These are phyloP conservation scores for Macaria liturata DNA, from an alignment of 2,888 invertebrate genomes.

Conservation along the genomic window DNA sequence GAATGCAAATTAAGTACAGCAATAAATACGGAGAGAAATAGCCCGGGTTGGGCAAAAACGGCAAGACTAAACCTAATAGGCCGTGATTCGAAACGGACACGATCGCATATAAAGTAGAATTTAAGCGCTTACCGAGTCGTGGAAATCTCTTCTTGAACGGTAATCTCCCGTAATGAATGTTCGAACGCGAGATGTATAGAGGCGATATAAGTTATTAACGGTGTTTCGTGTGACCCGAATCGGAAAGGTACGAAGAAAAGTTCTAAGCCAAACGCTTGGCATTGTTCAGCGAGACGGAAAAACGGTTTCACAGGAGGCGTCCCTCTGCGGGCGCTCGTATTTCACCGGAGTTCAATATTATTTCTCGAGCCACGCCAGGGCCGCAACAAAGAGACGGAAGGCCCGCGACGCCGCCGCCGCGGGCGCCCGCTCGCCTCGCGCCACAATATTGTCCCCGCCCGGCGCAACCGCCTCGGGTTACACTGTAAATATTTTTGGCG, in stretches of 20 bases:
- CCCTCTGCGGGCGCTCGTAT: conserved; percentile 76
- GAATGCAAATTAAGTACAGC: conserved; percentile 71
- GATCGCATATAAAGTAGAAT: conserved; percentile 47
- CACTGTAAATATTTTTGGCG: conserved; percentile 80
- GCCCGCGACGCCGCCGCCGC: conserved; percentile 57
- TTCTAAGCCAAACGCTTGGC: conserved; percentile 68
- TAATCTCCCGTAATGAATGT: conserved; percentile 35
- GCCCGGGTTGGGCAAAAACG: conserved; percentile 54
- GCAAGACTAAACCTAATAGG: conserved; percentile 50
- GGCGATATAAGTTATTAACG: conserved; percentile 33
- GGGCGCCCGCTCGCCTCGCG: conserved; percentile 64
- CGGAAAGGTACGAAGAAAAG: conserved; percentile 50
- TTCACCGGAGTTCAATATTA: conserved; percentile 80
- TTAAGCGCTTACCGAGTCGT: conserved; percentile 45
- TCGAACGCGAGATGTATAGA: conserved; percentile 27
- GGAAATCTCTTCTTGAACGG: conserved; percentile 38
- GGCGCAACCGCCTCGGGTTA: conserved; percentile 71
- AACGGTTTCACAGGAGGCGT: conserved; percentile 73
- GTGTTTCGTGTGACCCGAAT: conserved; percentile 46
- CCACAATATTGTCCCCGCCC: conserved; percentile 77
- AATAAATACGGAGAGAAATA: conserved; percentile 66
- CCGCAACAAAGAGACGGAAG: conserved; percentile 74
- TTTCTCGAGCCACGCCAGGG: conserved; percentile 62
- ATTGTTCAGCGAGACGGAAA: conserved; percentile 77
- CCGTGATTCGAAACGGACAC: conserved; percentile 52